Evolutionary conservation across 2,888 invertebrate genomes (phyloP), one percentile per base, ranked within the genome.

Genomic region (Alitta virens): DNA sequence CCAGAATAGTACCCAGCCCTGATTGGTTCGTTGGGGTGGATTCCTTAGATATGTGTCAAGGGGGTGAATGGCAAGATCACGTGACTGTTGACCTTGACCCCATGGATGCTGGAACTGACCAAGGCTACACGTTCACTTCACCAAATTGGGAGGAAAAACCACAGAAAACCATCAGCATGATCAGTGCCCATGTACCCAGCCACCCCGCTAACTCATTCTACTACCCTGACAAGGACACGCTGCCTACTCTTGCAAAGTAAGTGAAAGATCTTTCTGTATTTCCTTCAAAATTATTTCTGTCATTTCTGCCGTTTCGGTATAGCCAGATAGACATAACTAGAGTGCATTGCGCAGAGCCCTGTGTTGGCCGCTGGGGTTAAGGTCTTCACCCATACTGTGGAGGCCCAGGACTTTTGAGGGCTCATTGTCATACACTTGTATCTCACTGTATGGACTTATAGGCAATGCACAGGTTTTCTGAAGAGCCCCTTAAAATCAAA

Each of bases 41-140:
- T 83, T 90, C 91, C 74, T 90, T 94, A 78, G 89, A 94, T 82
- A 88, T 96, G 1, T 95, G 95, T 82, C 89, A 90, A 59, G 53
- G 25, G n/a, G 56, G 50, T 16, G 93, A 92, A 24, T 96, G 95
- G 94, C 86, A 93, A 69, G 92, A 92, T 81, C 90, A 90, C 69
- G 90, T 93, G 63, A 91, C 91, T 58, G 88, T 95, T 66, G 92
- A 95, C 87, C 91, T 93, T 83, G 91, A 92, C 82, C 94, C 94
- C 0, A 83, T 93, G 74, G 95, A 95, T 83, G 94, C 93, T 16
- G 95, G 95, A 57, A 94, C 93, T 50, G 94, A 95, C 85, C 92
- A 92, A 83, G 95, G 95, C 27, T 91, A 94, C 84, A 94, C 94
- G 58, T 96, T 95, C 84, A 94, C 94, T 21, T 91, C 95, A n/a